Base-by-base conservation (phyloP, 1,140 invertebrate genomes). In the Nymphalis io region DNA sequence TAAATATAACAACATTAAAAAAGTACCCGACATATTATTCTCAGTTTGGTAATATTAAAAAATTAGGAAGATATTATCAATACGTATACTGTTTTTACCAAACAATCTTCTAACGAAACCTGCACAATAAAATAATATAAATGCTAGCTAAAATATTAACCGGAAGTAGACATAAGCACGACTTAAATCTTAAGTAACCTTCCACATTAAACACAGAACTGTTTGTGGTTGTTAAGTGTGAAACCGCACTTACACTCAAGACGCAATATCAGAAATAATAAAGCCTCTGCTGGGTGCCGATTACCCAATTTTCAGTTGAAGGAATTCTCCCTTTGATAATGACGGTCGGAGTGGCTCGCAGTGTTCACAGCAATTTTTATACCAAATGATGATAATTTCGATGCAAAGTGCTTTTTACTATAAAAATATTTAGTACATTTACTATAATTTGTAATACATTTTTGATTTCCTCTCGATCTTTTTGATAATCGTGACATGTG, bases 301-400 rank as follows among this genome's bases (percentile, higher is more conserved):
- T 68, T 68, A 68, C 66, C 46, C 46, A 68, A 68, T 68, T 55
- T 55, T 53, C 59, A 55, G 38, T 38, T 21, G 55, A 68, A 55
- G 58, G 59, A 68, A 55, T 68, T 57, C 46, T 61, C 55, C 66
- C 48, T 57, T 61, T 68, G 66, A 18, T 68, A 68, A 68, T 68
- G 66, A 68, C 59, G 66, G 46, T 46, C 66, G 16, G 42, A 68
- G 59, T 42, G 65, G 58, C 65, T 60, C 42, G 55, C 57, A 46
- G 13, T 53, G n/a, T 66, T 39, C 64, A 46, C 39, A 39, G 55
- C 53, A 40, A 33, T 46, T 66, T 66, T 66, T 59, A 44, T 66
- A 59, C 10, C 6, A 68, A 68, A 68, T 68, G 58, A 61, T 68
- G 59, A 61, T 61, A 68, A 68, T 55, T 68, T 61, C 38, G 59